Evolutionary conservation across 2,888 invertebrate genomes (phyloP).

Genomic region (Mycalesis mineus): DNA sequence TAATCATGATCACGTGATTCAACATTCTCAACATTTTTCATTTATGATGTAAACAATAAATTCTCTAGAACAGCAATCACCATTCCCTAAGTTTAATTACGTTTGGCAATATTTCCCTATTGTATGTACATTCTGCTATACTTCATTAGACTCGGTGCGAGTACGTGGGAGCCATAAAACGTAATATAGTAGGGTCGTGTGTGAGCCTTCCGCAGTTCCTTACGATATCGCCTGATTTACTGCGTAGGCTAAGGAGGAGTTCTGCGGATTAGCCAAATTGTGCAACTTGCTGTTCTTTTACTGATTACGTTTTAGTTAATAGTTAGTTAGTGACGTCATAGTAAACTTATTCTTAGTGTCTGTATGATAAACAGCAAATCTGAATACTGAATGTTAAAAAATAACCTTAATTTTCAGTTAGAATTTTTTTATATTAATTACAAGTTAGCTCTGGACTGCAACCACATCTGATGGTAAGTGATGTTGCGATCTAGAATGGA

Average conservation of each 20-base stretch:
- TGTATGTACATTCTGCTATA: background rate
- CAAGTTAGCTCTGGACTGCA: too few species aligned
- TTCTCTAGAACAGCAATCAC: background rate
- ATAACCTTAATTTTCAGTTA: too few species aligned
- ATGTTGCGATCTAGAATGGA: too few species aligned
- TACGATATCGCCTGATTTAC: conserved; percentile 8
- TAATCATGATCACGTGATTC: too few species aligned
- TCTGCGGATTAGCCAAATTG: background rate
- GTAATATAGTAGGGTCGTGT: conserved; percentile 2
- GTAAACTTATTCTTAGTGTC: too few species aligned
- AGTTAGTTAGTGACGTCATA: too few species aligned
- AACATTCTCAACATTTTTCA: background rate
- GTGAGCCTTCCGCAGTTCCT: conserved; percentile 5
- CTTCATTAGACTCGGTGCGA: background rate
- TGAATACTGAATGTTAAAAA: too few species aligned
- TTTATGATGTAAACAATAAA: background rate
- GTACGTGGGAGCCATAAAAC: conserved; percentile 1
- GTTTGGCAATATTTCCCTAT: background rate
- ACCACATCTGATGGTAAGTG: too few species aligned
- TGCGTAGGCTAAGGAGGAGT: background rate
- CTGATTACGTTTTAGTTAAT: background rate
- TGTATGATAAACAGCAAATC: too few species aligned
- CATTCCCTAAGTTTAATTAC: background rate
- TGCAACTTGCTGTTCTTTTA: background rate
- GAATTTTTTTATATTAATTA: too few species aligned